phyloP scores from a whole-genome alignment of 2,888 invertebrate species.

The Sphaerophoria taeniata region DNA sequence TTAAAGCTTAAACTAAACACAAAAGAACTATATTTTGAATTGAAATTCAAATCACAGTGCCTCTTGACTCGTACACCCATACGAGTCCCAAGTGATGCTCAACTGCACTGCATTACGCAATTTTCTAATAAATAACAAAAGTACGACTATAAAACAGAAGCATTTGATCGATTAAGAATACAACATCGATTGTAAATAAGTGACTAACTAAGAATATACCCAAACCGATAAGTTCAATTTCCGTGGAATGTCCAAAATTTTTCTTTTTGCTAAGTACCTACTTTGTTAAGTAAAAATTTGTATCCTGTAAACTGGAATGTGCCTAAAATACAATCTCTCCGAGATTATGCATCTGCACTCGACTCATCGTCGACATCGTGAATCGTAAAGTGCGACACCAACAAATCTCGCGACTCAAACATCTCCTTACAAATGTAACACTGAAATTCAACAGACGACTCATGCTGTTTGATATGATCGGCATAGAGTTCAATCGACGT shows the following conservation, averaged over 20 bases:
- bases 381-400: slow-evolving; percentile 76
- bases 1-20: not conserved
- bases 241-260: too few species aligned
- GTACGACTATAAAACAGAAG: slow-evolving; percentile 2
- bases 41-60: slow-evolving; percentile 34
- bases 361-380: slow-evolving; percentile 73
- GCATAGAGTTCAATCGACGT: slow-evolving; percentile 80
- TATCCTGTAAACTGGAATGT: slow-evolving; percentile 43
- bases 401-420: slow-evolving; percentile 75
- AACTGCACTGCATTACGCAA: not conserved
- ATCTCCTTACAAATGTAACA: slow-evolving; percentile 78
- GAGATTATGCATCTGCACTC: slow-evolving; percentile 62
- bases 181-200: slow-evolving; percentile 22
- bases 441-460: slow-evolving; percentile 75
- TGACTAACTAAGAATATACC: not conserved
- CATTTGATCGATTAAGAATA: slow-evolving; percentile 9
- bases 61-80: not conserved
- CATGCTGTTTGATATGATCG: slow-evolving; percentile 79
- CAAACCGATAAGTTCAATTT: too few species aligned
- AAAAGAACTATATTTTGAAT: not conserved
- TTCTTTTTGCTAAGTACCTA: too few species aligned
- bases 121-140: not conserved
- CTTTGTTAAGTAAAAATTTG: slow-evolving; percentile 18
- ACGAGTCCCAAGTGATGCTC: not conserved
- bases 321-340: slow-evolving; percentile 25